Evolutionary conservation across 2,888 invertebrate species (phyloP).

Genomic region (Drosophila lacicola): DNA sequence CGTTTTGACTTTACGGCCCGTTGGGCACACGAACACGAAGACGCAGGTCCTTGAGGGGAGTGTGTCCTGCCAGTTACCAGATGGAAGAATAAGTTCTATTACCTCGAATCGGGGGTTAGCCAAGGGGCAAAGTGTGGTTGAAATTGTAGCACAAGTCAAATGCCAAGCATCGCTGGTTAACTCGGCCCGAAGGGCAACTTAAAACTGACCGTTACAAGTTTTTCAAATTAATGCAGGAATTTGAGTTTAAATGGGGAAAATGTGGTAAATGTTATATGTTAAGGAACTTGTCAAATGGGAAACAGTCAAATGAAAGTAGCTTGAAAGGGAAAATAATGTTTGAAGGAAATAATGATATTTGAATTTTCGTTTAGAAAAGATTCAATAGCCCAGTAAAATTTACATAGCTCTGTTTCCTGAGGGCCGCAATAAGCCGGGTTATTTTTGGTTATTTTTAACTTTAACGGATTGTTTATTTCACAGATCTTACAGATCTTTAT

Average conservation of each 20-base stretch:
- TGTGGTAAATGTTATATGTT: too few relatives aligned
- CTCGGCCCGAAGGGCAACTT: background rate
- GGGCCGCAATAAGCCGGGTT: too few relatives aligned
- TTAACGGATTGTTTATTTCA: too few relatives aligned
- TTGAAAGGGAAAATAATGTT: too few relatives aligned
- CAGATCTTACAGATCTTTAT: too few relatives aligned
- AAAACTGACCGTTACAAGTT: conserved; percentile 33
- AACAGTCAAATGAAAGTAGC: background rate
- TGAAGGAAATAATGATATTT: too few relatives aligned
- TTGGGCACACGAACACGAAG: conserved; percentile 55
- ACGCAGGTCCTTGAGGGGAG: conserved; percentile 33
- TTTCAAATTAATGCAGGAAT: background rate
- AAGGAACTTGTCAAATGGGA: background rate
- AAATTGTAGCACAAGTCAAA: conserved; percentile 25
- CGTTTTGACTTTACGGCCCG: conserved; percentile 60
- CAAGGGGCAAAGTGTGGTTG: conserved; percentile 32
- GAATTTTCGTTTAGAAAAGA: too few relatives aligned
- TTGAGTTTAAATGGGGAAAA: conserved; percentile 7
- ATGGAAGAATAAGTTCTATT: conserved; percentile 22
- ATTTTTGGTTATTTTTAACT: too few relatives aligned
- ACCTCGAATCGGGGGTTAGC: conserved; percentile 8
- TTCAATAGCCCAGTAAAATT: too few relatives aligned
- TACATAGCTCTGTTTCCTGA: too few relatives aligned
- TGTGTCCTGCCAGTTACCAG: conserved; percentile 5
- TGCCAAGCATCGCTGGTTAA: conserved; percentile 40